Evolutionary conservation across 2,797 vertebrate species (phyloP), one percentile per base, ranked within the genome.

Genomic region (Sebastes iracundus): DNA sequence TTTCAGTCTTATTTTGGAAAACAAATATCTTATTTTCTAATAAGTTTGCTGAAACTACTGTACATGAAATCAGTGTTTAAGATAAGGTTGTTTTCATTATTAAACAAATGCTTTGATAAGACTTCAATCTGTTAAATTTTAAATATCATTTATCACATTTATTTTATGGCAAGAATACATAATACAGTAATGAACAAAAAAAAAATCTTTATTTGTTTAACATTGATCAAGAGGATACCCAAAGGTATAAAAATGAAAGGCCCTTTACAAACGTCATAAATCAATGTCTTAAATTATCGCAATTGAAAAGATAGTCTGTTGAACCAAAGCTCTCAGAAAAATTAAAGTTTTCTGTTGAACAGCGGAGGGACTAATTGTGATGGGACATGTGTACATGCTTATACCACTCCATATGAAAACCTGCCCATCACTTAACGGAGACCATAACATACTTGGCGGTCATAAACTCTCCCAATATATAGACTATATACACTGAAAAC

Each of bases 161-260:
- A 65, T 83, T 86, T 82, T 8, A 55, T 30, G 13, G 49, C 69
- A 93, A 85, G 70, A 90, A 88, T 16, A 84, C 75, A 86, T 25
- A 69, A 83, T 77, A 60, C 53, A 85, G 53, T 86, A 84, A 87
- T 71, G 85, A 94, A 90, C 75, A 85, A 86, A 91, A 92, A 82
- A 87, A 68, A 64, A 75, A 77, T 67, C 72, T 94, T 95, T 95
- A 95, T 94, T 95, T 92, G 86, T 87, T 93, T 88, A 91, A 93
- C 88, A 94, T 94, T 82, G 86, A 94, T 95, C 88, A 91, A 92
- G 77, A 92, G 64, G 27, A 90, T 88, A 91, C 86, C 88, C 77
- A 87, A 86, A 82, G 87, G 84, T 92, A 92, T 67, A 92, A 90
- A 94, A 89, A 87, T 79, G 12, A 88, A 87, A 90, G 80, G 83